Conservation (phyloP, 2,888 invertebrate species). For the Synanthedon andrenaeformis region DNA sequence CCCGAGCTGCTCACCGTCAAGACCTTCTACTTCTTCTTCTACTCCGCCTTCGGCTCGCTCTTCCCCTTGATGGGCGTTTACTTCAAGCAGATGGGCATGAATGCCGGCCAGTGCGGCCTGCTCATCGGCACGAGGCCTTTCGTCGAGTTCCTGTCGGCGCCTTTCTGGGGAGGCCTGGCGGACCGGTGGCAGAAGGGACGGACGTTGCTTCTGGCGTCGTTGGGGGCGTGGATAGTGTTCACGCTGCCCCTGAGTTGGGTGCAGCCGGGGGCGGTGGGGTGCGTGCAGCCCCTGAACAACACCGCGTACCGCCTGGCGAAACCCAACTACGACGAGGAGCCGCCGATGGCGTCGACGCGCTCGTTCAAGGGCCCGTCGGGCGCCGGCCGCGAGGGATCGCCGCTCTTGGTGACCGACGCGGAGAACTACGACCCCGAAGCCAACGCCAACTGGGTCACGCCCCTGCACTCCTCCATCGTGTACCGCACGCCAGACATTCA, state of each 20-base stretch:
- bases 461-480: slow-evolving; percentile 93
- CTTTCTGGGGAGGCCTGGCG: slow-evolving; percentile 97
- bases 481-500: slow-evolving; percentile 91
- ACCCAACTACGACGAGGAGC: slow-evolving; percentile 63
- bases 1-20: slow-evolving; percentile 95
- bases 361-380: slow-evolving; percentile 32
- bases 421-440: slow-evolving; percentile 78
- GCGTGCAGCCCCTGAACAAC: slow-evolving; percentile 71
- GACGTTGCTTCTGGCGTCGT: slow-evolving; percentile 86
- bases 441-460: slow-evolving; percentile 85
- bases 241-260: slow-evolving; percentile 96
- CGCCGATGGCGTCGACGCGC: slow-evolving; percentile 18
- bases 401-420: slow-evolving; percentile 81
- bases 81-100: slow-evolving; percentile 99
- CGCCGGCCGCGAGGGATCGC: slow-evolving; percentile 66
- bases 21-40: slow-evolving; percentile 99
- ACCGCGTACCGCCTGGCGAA: slow-evolving; percentile 74
- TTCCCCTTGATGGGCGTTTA: slow-evolving; percentile 99
- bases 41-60: slow-evolving; percentile 97
- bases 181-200: slow-evolving; percentile 91
- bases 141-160: slow-evolving; percentile 96
- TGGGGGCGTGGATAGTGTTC: slow-evolving; percentile 96
- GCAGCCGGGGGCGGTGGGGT: slow-evolving; percentile 92
- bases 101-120: slow-evolving; percentile 93
- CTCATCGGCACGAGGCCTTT: slow-evolving; percentile 97